Evolutionary conservation across 2,888 invertebrate genomes (phyloP), one percentile per base, ranked within the genome.

Genomic region (Coremacera marginata): DNA sequence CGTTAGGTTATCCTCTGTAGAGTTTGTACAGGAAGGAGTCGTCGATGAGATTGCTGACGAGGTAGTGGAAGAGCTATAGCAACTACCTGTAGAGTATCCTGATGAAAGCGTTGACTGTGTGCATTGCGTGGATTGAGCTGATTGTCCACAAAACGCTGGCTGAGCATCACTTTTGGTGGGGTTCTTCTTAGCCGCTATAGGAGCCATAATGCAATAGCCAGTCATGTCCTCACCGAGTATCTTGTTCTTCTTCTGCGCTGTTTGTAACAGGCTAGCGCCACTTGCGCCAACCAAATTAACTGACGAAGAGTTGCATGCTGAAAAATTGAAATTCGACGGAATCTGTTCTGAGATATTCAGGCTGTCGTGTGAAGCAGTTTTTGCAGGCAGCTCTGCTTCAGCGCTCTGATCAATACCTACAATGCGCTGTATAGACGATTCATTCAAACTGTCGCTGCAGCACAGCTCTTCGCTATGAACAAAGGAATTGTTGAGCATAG

Each of bases 171-270:
- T 19, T 0, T 31, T 27, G 5, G 75, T 77, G 16, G 62, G 67
- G 8, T 52, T 67, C n/a, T 78, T 80, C 63, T 87, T 85, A 19
- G 83, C 83, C 11, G 78, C 73, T 72, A 89, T 89, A 0, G 89
- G 89, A 19, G 89, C 89, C 89, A 89, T 89, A 0, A 87, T 80
- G 77, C 89, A 89, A 76, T 89, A 89, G 0, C 89, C 89, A 1
- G 88, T 87, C 4, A 87, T 78, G 80, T 89, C 89, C 68, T 89
- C 90, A 5, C 87, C 81, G 3, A 88, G 19, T 0, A 86, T 81
- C 74, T 86, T 86, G 67, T 86, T 86, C 71, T 83, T 87, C 63
- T 83, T 81, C 3, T 80, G 22, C 7, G 77, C 67, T 55, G 73
- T 80, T 11, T 72, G 75, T 60, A 84, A 83, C 1, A 81, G 78